These are phyloP conservation scores for Varanus komodoensis DNA, from an alignment of 2,113 vertebrate genomes.

Conservation along the genomic window DNA sequence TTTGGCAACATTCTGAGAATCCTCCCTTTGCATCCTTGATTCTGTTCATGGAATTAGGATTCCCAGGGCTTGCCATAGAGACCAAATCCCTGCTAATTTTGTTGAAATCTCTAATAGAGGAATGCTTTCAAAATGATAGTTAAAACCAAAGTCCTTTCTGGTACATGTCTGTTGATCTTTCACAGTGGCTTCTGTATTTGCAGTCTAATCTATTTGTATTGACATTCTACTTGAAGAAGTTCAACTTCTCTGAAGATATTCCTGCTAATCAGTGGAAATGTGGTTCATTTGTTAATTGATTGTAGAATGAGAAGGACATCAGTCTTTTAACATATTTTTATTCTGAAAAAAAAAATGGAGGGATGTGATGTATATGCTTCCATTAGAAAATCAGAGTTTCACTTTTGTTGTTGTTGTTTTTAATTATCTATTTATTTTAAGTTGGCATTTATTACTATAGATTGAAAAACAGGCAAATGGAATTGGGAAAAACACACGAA, in stretches of 20 bases:
- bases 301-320: neutral
- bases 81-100: too few species aligned
- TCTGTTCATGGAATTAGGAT: too few species aligned
- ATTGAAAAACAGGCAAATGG: constrained; percentile 44
- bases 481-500: constrained; percentile 38
- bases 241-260: neutral
- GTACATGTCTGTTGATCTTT: too few species aligned
- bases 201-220: neutral
- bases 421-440: constrained; percentile 39
- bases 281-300: neutral
- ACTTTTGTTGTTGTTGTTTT: constrained; percentile 1
- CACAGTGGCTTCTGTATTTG: too few species aligned
- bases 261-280: neutral
- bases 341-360: neutral
- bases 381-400: constrained; percentile 32
- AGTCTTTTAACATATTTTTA: neutral
- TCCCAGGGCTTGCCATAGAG: too few species aligned
- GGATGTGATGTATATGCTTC: neutral
- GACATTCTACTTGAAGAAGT: neutral
- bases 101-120: too few species aligned
- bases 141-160: too few species aligned
- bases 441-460: constrained; percentile 39
- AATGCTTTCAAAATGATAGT: too few species aligned
- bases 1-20: too few species aligned
- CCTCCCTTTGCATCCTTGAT: too few species aligned